Evolutionary conservation across 1,140 invertebrate species (phyloP).

Genomic region (Gyrodactylus salaris): DNA sequence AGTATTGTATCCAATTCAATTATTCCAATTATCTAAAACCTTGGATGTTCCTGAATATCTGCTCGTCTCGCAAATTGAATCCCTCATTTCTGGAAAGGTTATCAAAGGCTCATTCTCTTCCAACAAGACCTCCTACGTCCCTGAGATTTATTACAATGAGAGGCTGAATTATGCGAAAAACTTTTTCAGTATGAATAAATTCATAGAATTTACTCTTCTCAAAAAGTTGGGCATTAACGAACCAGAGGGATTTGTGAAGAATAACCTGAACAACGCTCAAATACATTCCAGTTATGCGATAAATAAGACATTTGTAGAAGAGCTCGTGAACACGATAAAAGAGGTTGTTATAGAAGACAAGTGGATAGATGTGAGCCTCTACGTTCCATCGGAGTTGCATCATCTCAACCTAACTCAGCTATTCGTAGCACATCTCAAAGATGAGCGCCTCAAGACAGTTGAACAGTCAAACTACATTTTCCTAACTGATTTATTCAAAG

Average conservation of each 20-base stretch:
- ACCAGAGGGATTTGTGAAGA: neutral
- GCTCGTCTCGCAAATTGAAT: neutral
- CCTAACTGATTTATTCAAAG: neutral
- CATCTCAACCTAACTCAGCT: neutral
- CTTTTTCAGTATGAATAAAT: neutral
- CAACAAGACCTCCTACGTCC: neutral
- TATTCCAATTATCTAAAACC: neutral
- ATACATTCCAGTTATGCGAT: neutral
- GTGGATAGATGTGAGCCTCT: neutral
- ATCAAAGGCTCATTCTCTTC: neutral
- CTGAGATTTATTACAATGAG: neutral
- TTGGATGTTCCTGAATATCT: neutral
- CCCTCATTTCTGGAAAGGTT: neutral
- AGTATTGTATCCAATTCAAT: neutral
- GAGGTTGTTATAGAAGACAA: neutral
- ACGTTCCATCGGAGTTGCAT: neutral
- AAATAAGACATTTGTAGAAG: neutral
- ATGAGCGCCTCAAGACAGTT: neutral
- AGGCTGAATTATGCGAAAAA: neutral
- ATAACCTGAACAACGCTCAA: neutral
- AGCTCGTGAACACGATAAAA: neutral
- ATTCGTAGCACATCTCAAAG: neutral
- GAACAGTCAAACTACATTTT: neutral
- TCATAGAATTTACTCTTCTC: neutral
- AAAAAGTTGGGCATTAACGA: neutral